These are phyloP conservation scores for Lepidotrigona ventralis DNA, from an alignment of 1,140 invertebrate species.

Conservation along the genomic window DNA sequence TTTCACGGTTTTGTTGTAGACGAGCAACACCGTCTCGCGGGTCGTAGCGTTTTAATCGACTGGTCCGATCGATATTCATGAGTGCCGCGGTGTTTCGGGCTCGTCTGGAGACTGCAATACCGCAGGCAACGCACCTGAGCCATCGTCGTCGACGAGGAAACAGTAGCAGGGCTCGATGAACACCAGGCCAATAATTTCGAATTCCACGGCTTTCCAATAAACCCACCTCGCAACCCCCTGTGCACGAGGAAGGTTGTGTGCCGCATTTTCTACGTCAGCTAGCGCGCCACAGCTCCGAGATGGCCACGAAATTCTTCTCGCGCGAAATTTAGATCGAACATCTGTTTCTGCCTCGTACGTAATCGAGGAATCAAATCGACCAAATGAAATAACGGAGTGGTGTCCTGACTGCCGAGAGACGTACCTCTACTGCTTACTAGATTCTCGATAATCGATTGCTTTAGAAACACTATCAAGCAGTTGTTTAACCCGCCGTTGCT, in stretches of 20 bases:
- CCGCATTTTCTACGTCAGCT: slow-evolving; percentile 33
- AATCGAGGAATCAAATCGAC: background rate
- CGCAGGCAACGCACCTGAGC: slow-evolving; percentile 46
- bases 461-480: background rate
- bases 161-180: slow-evolving; percentile 24
- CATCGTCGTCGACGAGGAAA: slow-evolving; percentile 40
- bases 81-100: slow-evolving; percentile 45
- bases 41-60: slow-evolving; percentile 55
- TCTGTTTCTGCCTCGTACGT: background rate
- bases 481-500: too few species aligned
- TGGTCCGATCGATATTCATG: slow-evolving; percentile 60
- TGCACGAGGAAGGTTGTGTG: background rate
- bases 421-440: background rate
- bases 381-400: background rate
- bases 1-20: background rate
- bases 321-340: slow-evolving; percentile 15
- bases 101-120: slow-evolving; percentile 56
- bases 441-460: background rate
- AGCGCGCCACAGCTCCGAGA: background rate
- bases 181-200: slow-evolving; percentile 54
- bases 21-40: slow-evolving; percentile 5
- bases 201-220: slow-evolving; percentile 11
- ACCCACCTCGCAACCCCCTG: background rate
- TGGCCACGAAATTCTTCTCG: background rate
- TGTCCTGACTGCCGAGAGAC: background rate